Conservation (phyloP, 1,140 invertebrate genomes). For the Mizuhopecten yessoensis region DNA sequence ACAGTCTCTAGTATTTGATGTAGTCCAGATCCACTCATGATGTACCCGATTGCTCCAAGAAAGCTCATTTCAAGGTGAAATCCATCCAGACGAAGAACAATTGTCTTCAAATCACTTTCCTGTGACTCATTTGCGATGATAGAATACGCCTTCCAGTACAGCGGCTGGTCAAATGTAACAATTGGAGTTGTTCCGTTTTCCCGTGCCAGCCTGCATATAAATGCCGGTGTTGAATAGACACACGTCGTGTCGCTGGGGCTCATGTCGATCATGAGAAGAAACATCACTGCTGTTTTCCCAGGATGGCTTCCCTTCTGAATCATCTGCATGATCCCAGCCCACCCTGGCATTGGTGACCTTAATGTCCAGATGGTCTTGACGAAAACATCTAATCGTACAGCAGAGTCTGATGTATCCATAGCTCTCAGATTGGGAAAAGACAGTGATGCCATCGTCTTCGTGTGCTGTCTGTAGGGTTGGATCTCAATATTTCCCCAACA, state of each 20-base stretch:
- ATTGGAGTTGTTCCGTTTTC: conserved; percentile 58
- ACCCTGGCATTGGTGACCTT: neutral
- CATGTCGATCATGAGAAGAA: conserved; percentile 75
- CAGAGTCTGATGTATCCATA: neutral
- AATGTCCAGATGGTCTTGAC: neutral
- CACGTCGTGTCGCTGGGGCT: conserved; percentile 72
- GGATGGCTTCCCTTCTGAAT: conserved; percentile 60
- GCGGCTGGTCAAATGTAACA: conserved; percentile 73
- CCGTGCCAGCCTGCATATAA: conserved; percentile 60
- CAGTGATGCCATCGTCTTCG: neutral
- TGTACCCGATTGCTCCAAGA: conserved; percentile 65
- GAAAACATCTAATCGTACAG: neutral
- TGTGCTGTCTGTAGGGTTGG: neutral
- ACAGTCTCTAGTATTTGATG: conserved; percentile 59
- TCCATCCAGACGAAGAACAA: conserved; percentile 41
- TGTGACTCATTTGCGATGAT: conserved; percentile 49
- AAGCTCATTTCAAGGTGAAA: conserved; percentile 68
- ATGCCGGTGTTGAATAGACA: conserved; percentile 72
- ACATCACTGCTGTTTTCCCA: conserved; percentile 64
- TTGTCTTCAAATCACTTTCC: conserved; percentile 39
- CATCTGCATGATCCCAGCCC: conserved; percentile 62
- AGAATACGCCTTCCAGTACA: conserved; percentile 67
- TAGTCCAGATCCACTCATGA: conserved; percentile 64
- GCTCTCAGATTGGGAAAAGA: no score
- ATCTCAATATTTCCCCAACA: neutral